Evolutionary conservation across 2,113 vertebrate genomes (phyloP), one percentile per base, ranked within the genome.

Genomic region (Amphiprion percula): DNA sequence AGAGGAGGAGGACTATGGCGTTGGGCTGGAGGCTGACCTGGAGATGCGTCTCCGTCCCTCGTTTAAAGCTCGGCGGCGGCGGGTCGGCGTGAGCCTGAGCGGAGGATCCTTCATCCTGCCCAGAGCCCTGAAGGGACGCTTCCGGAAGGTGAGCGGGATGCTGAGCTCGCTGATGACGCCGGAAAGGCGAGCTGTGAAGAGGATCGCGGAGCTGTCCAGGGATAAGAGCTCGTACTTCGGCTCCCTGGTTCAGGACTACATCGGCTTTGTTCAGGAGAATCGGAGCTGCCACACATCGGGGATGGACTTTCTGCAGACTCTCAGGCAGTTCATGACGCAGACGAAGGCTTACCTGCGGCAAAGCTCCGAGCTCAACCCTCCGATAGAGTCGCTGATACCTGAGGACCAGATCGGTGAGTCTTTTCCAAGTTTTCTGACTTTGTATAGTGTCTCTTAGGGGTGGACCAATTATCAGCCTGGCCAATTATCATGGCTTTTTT

Each of bases 241-340:
- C 10, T 97, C 96, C 33, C 90, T 99, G 46, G 97, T 99, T 28
- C 97, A 98, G 91, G 97, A 99, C 94, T 99, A 99, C 47, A 88
- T 99, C 78, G 96, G 95, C 89, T 98, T 98, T 72, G 95, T 98
- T 15, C 96, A 97, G 92, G 98, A 99, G 90, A 99, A 99, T 89
- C 96, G 95, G 71, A 95, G 96, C 69, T 97, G 96, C 89, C 97
- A 98, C 47, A 96, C 97, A 50, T 97, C 97, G 0, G 96, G 96
- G 77, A 93, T 95, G 0, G 98, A 99, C 83, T 94, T 99, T 84
- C 92, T 99, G 80, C 97, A 98, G 91, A 99, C 97, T 1, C 90
- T 99, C 82, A 94, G 98, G 59, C 97, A 99, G 91, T 99, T 99
- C 74, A 96, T 99, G 96, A 99, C 97, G 8, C 98, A 99, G 78